Percentiles rank a stretch among this genome's conserved stretches.
Evolutionary conservation across 2,888 invertebrate genomes (phyloP).

Genomic region (Phortica magna): DNA sequence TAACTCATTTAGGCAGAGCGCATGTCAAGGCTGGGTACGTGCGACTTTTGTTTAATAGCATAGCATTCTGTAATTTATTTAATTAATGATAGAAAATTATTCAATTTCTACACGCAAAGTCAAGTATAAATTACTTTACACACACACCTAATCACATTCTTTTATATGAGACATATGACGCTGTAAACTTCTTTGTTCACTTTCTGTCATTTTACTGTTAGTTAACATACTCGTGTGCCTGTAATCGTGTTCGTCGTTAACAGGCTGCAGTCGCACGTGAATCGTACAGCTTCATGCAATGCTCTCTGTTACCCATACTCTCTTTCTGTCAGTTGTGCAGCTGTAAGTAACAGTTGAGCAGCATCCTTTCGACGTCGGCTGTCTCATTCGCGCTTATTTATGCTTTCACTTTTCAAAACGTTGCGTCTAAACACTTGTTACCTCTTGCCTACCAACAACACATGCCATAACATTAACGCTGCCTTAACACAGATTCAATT

Average conservation of each 20-base stretch:
- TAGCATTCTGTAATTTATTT: neutral
- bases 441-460: slow-evolving; percentile 14
- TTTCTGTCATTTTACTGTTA: too few species aligned
- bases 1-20: neutral
- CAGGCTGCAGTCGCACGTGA: too few species aligned
- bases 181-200: too few species aligned
- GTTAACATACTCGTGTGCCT: neutral
- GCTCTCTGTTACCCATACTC: neutral
- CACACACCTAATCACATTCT: neutral
- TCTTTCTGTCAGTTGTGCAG: slow-evolving; percentile 49
- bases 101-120: slow-evolving; percentile 6
- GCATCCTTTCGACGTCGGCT: slow-evolving; percentile 13
- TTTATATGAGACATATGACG: too few species aligned
- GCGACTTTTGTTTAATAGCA: neutral
- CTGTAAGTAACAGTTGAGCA: slow-evolving; percentile 45
- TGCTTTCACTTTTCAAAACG: slow-evolving; percentile 17
- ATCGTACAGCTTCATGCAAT: neutral
- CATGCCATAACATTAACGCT: too few species aligned
- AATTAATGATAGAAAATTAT: slow-evolving; percentile 30
- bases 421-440: slow-evolving; percentile 3
- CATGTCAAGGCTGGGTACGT: neutral
- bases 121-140: neutral
- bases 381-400: slow-evolving; percentile 24
- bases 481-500: too few species aligned
- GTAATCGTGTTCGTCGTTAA: neutral